Conservation (phyloP, 2,797 vertebrate genomes). For the Tauraco hartlaubi region DNA sequence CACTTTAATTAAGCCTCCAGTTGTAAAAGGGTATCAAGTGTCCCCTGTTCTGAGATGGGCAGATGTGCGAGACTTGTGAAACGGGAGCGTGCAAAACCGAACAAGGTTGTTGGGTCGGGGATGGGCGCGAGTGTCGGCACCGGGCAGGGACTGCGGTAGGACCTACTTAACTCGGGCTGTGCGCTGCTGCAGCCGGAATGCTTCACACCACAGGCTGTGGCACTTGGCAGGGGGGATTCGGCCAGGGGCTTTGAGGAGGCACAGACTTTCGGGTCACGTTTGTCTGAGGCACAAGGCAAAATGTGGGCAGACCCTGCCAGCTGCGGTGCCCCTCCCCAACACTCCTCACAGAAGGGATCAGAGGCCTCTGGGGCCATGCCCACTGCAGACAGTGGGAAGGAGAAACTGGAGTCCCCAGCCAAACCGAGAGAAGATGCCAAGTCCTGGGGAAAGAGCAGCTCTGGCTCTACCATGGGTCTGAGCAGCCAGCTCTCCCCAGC, state of each 20-base stretch:
- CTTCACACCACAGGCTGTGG: fast-evolving
- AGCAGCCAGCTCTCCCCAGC: background rate
- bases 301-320: background rate
- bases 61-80: background rate
- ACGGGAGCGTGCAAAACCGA: background rate
- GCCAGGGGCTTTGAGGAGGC: background rate
- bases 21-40: background rate
- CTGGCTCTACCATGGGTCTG: no score
- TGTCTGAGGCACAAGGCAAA: background rate
- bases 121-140: fast-evolving
- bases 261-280: background rate
- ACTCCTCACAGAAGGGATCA: background rate
- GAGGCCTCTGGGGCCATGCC: background rate
- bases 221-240: background rate
- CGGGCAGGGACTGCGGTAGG: background rate
- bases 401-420: background rate
- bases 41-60: background rate
- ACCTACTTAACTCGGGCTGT: background rate
- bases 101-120: fast-evolving
- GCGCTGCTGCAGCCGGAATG: background rate
- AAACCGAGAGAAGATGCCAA: fast-evolving
- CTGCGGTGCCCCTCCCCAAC: no score
- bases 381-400: background rate
- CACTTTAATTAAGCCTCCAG: background rate
- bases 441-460: background rate